These are phyloP conservation scores for Lichenostomus cassidix DNA, from an alignment of 2,113 vertebrate species.

Conservation along the genomic window DNA sequence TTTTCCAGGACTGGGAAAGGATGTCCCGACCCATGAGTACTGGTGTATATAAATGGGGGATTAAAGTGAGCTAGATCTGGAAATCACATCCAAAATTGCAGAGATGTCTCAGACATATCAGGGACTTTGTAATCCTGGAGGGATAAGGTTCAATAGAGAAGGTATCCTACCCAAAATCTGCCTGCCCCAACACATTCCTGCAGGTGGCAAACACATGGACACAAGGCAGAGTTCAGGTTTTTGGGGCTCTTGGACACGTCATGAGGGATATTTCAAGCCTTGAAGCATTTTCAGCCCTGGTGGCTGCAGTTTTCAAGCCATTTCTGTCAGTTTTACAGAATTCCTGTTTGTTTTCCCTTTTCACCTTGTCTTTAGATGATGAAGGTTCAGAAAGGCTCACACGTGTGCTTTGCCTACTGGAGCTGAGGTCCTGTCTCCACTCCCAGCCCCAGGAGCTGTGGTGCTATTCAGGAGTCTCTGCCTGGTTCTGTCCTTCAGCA, in stretches of 20 bases:
- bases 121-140: neutral
- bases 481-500: neutral
- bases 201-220: neutral
- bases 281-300: neutral
- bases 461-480: neutral
- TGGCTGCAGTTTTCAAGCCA: neutral
- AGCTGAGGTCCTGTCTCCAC: neutral
- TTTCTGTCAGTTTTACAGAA: neutral
- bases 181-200: neutral
- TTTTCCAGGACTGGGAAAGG: neutral
- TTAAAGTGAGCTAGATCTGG: neutral
- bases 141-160: neutral
- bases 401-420: accelerated
- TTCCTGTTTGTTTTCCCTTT: neutral
- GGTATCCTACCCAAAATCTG: neutral
- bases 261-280: neutral
- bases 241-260: neutral
- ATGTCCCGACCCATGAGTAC: neutral
- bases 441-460: neutral
- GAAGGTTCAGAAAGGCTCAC: neutral
- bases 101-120: neutral
- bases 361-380: neutral
- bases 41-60: neutral
- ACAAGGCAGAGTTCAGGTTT: neutral
- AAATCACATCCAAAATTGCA: neutral